Conservation (phyloP, 2,797 vertebrate species). For the Sebastes flavidus region DNA sequence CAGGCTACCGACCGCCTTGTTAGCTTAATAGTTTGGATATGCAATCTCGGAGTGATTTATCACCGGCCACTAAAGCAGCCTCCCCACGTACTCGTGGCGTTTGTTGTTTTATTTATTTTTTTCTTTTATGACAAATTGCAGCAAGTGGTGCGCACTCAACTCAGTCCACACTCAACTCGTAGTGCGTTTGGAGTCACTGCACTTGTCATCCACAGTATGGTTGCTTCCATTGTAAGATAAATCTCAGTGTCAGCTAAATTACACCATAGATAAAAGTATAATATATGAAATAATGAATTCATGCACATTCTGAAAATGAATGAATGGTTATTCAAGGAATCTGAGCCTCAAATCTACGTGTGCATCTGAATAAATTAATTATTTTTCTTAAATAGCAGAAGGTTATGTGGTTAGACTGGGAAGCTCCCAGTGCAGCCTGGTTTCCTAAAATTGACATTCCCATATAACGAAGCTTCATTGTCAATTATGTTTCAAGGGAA, state of each 20-base stretch:
- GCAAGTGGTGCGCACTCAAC: neutral
- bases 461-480: neutral
- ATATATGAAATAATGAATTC: neutral
- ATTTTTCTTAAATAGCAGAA: neutral
- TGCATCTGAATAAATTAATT: neutral
- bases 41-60: slow-evolving; percentile 71
- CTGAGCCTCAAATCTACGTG: neutral
- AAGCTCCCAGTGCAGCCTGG: neutral
- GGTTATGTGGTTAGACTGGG: neutral
- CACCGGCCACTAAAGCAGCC: slow-evolving; percentile 26
- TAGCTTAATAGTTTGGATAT: slow-evolving; percentile 71
- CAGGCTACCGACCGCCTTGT: slow-evolving; percentile 55
- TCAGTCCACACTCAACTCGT: neutral
- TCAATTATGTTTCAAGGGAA: neutral
- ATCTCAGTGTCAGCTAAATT: neutral
- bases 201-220: neutral
- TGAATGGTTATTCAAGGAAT: neutral
- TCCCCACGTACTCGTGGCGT: neutral
- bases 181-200: neutral
- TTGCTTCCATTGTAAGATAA: neutral
- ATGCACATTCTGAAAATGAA: neutral
- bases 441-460: neutral
- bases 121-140: slow-evolving; percentile 20
- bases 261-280: neutral
- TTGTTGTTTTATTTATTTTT: slow-evolving; percentile 10